Evolutionary conservation across 1,140 invertebrate genomes (phyloP).

Genomic region (Thrips palmi): DNA sequence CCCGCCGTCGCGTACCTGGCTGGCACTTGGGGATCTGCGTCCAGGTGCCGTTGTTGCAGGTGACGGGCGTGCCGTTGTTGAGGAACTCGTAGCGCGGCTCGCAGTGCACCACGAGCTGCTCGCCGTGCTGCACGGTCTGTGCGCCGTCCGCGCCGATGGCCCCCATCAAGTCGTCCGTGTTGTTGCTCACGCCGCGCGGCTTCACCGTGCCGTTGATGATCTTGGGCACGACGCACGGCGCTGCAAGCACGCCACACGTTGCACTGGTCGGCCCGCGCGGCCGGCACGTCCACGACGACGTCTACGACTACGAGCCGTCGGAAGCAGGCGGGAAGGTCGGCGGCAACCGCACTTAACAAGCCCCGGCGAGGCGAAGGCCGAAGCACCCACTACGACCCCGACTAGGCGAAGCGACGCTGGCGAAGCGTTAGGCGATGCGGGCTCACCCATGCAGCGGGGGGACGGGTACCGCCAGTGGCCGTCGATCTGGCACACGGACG

Average conservation of each 20-base stretch:
- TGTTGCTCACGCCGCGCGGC: not conserved
- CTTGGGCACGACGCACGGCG: constrained; percentile 78
- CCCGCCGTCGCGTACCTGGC: constrained; percentile 30
- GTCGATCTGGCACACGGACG: constrained; percentile 78
- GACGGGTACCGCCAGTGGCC: constrained; percentile 84
- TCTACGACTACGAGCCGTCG: not conserved
- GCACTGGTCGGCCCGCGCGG: not conserved
- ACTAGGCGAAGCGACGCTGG: no score
- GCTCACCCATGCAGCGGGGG: constrained; percentile 61
- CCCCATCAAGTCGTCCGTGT: no score
- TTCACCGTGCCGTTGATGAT: constrained; percentile 21
- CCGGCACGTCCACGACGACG: not conserved
- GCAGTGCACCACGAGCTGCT: constrained; percentile 68
- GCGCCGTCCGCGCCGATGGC: constrained; percentile 11
- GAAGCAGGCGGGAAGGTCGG: not conserved
- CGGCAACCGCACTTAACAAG: no score
- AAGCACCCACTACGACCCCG: not conserved
- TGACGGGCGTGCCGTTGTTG: constrained; percentile 48
- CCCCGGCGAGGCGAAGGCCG: no score
- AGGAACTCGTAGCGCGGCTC: constrained; percentile 74
- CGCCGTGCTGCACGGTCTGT: constrained; percentile 60
- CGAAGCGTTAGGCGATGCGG: not conserved
- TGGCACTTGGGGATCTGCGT: constrained; percentile 77
- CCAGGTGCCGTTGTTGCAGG: constrained; percentile 93
- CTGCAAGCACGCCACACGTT: constrained; percentile 26